A percentile compares a stretch with the other conserved stretches of the same genome.
Evolutionary conservation across 1,140 invertebrate genomes (phyloP).

Genomic region (Drosophila simulans): DNA sequence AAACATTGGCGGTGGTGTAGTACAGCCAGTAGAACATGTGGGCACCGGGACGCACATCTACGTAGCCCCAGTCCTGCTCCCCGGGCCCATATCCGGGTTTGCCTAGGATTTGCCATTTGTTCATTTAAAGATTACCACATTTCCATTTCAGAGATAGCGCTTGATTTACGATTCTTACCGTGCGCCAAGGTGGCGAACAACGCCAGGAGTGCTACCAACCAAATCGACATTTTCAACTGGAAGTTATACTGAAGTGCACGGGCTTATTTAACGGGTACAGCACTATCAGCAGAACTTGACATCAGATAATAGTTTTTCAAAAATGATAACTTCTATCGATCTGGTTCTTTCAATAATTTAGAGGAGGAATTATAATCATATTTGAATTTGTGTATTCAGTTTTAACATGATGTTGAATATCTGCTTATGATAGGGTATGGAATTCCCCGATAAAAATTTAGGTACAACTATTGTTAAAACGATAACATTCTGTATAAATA

Average conservation of each 20-base stretch:
- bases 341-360: conserved; percentile 1
- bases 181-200: conserved; percentile 26
- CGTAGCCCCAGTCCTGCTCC: conserved; percentile 89
- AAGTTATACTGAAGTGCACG: background rate
- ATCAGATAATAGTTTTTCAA: conserved; percentile 1
- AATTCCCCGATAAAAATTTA: too few relatives aligned
- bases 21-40: conserved; percentile 95
- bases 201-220: conserved; percentile 34
- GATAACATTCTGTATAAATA: too few relatives aligned
- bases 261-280: conserved; percentile 33
- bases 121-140: background rate
- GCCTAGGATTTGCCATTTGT: conserved; percentile 22
- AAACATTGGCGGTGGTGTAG: conserved; percentile 88
- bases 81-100: conserved; percentile 86
- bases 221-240: conserved; percentile 44
- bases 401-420: too few relatives aligned
- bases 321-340: conserved; percentile 3
- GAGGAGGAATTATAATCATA: too few relatives aligned
- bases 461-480: too few relatives aligned
- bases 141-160: background rate
- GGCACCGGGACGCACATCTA: conserved; percentile 88
- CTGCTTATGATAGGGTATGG: too few relatives aligned
- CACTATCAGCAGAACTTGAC: conserved; percentile 11
- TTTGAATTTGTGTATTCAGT: too few relatives aligned
- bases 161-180: conserved; percentile 28